Conservation (phyloP, 1,140 invertebrate species). For the Drosophila kurseongensis region DNA sequence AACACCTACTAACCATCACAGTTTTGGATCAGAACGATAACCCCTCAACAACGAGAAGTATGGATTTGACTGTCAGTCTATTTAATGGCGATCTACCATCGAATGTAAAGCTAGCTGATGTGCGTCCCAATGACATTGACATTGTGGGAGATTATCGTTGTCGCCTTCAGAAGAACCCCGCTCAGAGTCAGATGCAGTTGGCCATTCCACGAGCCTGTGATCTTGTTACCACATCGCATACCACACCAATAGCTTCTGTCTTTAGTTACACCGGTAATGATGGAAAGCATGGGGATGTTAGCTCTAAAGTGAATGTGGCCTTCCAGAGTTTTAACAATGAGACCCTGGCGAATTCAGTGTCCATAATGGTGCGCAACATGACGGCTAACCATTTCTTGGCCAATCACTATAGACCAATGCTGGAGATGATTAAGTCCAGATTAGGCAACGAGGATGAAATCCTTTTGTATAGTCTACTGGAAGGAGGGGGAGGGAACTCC, state of each 20-base stretch:
- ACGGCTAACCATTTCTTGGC: conserved; percentile 90
- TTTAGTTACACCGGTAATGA: conserved; percentile 94
- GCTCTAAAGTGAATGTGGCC: conserved; percentile 93
- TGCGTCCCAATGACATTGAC: conserved; percentile 96
- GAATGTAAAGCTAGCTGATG: conserved; percentile 93
- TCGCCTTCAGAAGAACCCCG: conserved; percentile 86
- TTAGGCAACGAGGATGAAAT: conserved; percentile 88
- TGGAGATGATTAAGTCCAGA: conserved; percentile 89
- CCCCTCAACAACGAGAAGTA: conserved; percentile 92
- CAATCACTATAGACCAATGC: conserved; percentile 90
- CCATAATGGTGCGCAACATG: conserved; percentile 90
- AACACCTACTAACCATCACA: conserved; percentile 90
- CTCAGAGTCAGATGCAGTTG: conserved; percentile 86
- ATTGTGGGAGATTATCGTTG: conserved; percentile 94
- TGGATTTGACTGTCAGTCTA: conserved; percentile 92
- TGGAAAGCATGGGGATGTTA: conserved; percentile 93
- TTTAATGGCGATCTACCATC: conserved; percentile 90
- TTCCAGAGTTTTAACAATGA: conserved; percentile 92
- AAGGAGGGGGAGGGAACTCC: conserved; percentile 84
- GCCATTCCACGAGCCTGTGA: conserved; percentile 91
- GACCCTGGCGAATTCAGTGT: conserved; percentile 93
- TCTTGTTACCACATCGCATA: conserved; percentile 89
- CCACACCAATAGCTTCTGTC: conserved; percentile 89
- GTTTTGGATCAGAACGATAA: conserved; percentile 96
- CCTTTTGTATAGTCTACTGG: conserved; percentile 90